Evolutionary conservation across 2,797 vertebrate genomes (phyloP).

Genomic region (Notamacropus eugenii): DNA sequence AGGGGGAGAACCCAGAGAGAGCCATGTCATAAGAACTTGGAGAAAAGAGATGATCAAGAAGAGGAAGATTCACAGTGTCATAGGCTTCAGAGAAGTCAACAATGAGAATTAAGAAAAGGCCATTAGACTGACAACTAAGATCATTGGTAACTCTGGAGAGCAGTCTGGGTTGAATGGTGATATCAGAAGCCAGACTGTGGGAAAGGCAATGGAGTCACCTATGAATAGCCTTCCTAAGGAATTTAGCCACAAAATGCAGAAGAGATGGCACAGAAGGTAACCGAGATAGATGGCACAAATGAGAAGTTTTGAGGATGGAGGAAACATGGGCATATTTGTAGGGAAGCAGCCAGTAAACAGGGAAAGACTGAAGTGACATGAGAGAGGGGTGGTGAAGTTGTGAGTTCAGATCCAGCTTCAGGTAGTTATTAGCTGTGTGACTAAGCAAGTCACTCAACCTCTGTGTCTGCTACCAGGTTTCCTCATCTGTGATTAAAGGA

Average conservation of each 20-base stretch:
- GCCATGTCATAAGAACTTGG: background rate
- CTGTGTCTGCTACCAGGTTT: background rate
- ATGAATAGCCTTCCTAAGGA: background rate
- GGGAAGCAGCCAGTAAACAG: background rate
- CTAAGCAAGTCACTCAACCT: too few species aligned
- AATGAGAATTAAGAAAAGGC: background rate
- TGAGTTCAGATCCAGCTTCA: too few species aligned
- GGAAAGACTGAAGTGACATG: too few species aligned
- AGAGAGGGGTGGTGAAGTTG: too few species aligned
- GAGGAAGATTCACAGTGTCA: background rate
- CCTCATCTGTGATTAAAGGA: background rate
- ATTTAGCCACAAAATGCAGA: background rate
- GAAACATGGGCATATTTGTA: too few species aligned
- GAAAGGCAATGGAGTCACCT: background rate
- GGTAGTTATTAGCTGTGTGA: background rate
- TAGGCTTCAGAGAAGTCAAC: too few species aligned
- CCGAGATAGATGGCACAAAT: too few species aligned
- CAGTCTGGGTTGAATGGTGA: too few species aligned
- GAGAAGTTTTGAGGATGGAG: background rate
- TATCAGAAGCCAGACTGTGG: background rate
- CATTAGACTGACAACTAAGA: too few species aligned
- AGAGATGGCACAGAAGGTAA: background rate
- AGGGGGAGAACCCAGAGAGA: background rate
- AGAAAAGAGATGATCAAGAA: background rate
- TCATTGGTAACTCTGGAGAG: too few species aligned